Evolutionary conservation across 2,797 vertebrate species (phyloP).

Genomic region (Gallinago solitaria): DNA sequence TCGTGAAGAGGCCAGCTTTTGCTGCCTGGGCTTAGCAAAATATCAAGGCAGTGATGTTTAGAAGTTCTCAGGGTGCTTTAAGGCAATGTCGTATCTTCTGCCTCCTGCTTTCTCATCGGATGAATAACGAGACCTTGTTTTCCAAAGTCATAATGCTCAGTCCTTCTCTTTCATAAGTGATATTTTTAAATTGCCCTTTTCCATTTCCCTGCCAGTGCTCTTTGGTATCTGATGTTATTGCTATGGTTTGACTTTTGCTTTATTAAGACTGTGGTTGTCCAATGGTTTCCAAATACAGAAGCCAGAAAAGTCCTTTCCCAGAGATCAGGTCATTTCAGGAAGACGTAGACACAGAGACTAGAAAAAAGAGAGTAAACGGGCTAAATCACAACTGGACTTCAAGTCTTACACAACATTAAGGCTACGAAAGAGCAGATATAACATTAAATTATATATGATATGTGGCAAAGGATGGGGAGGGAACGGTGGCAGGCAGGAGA

Average conservation of each 20-base stretch:
- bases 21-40: background rate
- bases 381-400: background rate
- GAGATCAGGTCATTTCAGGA: background rate
- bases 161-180: background rate
- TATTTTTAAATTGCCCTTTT: background rate
- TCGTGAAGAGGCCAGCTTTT: rapidly evolving
- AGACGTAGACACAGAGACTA: background rate
- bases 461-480: background rate
- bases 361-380: background rate
- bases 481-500: background rate
- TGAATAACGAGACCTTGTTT: background rate
- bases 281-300: background rate
- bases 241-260: background rate
- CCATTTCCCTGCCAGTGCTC: background rate
- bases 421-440: background rate
- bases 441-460: background rate
- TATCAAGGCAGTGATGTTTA: background rate
- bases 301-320: background rate
- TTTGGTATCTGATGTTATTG: background rate
- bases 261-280: background rate
- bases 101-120: background rate
- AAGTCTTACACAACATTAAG: background rate
- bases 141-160: background rate
- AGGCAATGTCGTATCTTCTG: background rate
- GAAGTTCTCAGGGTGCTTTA: background rate